These are phyloP conservation scores for Gallinago solitaria DNA, from an alignment of 2,797 vertebrate species.

Conservation along the genomic window DNA sequence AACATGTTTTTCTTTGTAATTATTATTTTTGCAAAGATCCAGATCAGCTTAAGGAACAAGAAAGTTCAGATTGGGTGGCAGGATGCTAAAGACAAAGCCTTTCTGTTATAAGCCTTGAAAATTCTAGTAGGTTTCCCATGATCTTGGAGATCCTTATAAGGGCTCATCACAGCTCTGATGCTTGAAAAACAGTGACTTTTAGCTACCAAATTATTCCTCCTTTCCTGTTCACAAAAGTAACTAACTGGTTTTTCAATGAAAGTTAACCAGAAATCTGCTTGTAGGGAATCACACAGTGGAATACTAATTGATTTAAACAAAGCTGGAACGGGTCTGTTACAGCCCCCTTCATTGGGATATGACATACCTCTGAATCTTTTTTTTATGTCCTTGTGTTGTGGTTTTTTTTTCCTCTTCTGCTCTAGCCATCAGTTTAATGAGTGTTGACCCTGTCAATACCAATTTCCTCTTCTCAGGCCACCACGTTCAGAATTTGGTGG, in stretches of 20 bases:
- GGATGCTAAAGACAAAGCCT: neutral
- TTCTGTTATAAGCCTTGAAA: neutral
- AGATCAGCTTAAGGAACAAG: neutral
- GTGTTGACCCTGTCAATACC: constrained; percentile 69
- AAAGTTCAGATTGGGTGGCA: neutral
- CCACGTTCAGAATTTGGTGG: constrained; percentile 57
- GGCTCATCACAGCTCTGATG: neutral
- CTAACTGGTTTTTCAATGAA: constrained; percentile 18
- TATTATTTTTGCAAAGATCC: neutral
- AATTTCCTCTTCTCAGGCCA: constrained; percentile 73
- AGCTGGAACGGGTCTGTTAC: neutral
- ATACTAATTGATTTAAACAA: constrained; percentile 47
- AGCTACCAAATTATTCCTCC: neutral
- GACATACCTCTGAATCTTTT: constrained; percentile 10
- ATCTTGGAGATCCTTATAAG: neutral
- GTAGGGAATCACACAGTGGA: neutral
- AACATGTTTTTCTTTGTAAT: neutral
- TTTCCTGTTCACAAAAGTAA: constrained; percentile 28
- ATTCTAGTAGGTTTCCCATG: constrained; percentile 6
- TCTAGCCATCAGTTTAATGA: constrained; percentile 69
- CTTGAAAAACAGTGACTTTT: constrained; percentile 28
- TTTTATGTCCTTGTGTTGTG: neutral
- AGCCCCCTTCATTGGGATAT: constrained; percentile 18
- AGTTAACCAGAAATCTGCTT: neutral
- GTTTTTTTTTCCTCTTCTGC: neutral